Conservation (phyloP, 2,113 vertebrate genomes). For the Malurus alboscapulatus region DNA sequence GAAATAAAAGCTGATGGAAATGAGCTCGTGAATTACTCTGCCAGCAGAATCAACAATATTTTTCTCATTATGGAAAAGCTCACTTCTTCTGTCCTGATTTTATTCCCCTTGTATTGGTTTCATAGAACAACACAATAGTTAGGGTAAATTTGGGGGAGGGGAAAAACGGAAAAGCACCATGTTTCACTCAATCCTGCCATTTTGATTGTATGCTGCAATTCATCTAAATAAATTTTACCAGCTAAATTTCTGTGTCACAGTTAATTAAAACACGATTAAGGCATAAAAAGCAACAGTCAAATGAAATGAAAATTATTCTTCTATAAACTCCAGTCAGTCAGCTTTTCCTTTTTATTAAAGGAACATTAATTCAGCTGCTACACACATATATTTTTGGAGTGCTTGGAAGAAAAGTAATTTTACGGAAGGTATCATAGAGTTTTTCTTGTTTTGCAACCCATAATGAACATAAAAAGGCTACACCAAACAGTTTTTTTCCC, state of each 20-base stretch:
- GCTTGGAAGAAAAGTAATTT: conserved; percentile 42
- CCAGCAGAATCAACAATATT: conserved; percentile 72
- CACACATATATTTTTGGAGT: background rate
- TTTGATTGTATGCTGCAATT: conserved; percentile 10
- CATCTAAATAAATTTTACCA: conserved; percentile 33
- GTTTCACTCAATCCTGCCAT: background rate
- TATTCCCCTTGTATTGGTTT: background rate
- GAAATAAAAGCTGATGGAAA: conserved; percentile 77
- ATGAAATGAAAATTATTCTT: conserved; percentile 61
- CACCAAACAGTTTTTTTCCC: background rate
- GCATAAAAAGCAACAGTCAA: conserved; percentile 8
- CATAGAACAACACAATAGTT: background rate
- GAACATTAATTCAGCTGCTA: conserved; percentile 41
- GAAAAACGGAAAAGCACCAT: background rate
- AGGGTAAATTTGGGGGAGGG: background rate
- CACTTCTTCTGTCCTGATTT: background rate
- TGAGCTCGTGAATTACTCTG: conserved; percentile 73
- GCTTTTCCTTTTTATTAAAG: conserved; percentile 50
- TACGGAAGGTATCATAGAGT: background rate
- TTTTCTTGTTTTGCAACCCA: background rate
- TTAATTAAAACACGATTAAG: conserved; percentile 58
- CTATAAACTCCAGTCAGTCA: conserved; percentile 31
- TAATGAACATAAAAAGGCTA: background rate
- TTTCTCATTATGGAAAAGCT: conserved; percentile 48
- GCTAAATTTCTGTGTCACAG: conserved; percentile 18